These are phyloP conservation scores for Vimba vimba DNA, from an alignment of 2,113 vertebrate species.

Conservation along the genomic window DNA sequence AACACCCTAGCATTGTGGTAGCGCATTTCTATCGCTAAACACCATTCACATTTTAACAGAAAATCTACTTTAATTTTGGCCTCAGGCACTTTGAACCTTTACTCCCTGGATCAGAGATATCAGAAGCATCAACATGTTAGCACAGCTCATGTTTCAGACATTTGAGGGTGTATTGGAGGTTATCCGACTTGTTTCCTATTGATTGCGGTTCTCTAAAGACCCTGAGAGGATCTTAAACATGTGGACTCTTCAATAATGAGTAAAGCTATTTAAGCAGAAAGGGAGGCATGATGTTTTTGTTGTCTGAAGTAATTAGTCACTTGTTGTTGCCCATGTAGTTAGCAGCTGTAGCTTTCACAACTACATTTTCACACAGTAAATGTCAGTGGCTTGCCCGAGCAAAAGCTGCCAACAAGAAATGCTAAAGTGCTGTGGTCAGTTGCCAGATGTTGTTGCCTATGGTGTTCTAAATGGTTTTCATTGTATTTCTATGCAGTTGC, in stretches of 20 bases:
- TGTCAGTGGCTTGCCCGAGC: background rate
- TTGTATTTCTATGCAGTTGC: background rate
- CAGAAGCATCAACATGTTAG: background rate
- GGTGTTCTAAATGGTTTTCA: background rate
- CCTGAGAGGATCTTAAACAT: slow-evolving; percentile 70
- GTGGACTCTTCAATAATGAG: slow-evolving; percentile 61
- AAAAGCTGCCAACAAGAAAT: background rate
- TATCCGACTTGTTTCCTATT: slow-evolving; percentile 11
- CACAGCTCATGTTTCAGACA: background rate
- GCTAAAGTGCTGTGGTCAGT: background rate
- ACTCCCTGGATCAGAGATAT: background rate
- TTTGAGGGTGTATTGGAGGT: background rate
- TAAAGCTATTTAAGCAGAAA: slow-evolving; percentile 52
- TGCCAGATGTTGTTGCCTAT: background rate
- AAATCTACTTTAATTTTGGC: background rate
- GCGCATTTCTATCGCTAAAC: background rate
- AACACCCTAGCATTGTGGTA: background rate
- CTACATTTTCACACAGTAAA: background rate
- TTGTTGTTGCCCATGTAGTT: slow-evolving; percentile 10
- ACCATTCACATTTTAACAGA: background rate
- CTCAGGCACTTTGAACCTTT: background rate
- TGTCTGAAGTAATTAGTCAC: slow-evolving; percentile 44
- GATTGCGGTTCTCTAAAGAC: slow-evolving; percentile 58
- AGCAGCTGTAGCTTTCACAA: slow-evolving; percentile 12
- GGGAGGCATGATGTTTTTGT: slow-evolving; percentile 29